Conservation (phyloP, 1,140 invertebrate genomes). For the Orchesella cincta region DNA sequence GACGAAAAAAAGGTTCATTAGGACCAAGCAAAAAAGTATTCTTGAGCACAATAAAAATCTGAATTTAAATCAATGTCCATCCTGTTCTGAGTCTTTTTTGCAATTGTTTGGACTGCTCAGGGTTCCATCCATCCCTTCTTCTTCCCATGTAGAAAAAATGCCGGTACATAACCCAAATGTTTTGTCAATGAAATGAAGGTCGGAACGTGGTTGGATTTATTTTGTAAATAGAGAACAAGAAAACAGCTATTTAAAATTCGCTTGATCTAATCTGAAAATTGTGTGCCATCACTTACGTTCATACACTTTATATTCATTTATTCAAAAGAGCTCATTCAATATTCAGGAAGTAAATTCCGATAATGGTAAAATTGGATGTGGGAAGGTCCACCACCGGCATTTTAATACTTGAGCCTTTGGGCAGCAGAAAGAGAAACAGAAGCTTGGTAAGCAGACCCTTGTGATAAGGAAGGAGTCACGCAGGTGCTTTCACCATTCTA, state of each 20-base stretch:
- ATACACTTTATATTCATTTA: conserved; percentile 3
- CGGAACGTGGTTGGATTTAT: conserved; percentile 8
- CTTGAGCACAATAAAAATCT: not conserved
- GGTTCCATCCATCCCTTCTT: conserved; percentile 10
- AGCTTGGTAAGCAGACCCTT: not conserved
- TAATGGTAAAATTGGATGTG: conserved; percentile 10
- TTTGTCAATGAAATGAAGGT: not conserved
- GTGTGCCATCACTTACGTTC: not conserved
- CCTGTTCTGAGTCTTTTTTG: not conserved
- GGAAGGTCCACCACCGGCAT: not conserved
- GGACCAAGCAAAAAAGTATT: not conserved
- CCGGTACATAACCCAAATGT: not conserved
- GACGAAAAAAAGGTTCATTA: not conserved
- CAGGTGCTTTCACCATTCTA: conserved; percentile 5
- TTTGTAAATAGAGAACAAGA: conserved; percentile 1
- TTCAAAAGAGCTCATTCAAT: conserved; percentile 10
- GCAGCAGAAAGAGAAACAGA: not conserved
- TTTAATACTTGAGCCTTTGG: not conserved
- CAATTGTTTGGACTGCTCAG: not conserved
- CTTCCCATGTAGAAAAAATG: not conserved
- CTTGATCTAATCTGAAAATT: conserved; percentile 20
- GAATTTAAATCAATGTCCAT: not conserved
- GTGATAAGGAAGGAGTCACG: not conserved
- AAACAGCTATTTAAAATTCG: conserved; percentile 2
- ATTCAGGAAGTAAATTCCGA: conserved; percentile 7